A percentile compares a stretch with the other conserved stretches of the same genome.
These are phyloP conservation scores for Oscheius onirici DNA, from an alignment of 2,888 invertebrate genomes.

Conservation along the genomic window DNA sequence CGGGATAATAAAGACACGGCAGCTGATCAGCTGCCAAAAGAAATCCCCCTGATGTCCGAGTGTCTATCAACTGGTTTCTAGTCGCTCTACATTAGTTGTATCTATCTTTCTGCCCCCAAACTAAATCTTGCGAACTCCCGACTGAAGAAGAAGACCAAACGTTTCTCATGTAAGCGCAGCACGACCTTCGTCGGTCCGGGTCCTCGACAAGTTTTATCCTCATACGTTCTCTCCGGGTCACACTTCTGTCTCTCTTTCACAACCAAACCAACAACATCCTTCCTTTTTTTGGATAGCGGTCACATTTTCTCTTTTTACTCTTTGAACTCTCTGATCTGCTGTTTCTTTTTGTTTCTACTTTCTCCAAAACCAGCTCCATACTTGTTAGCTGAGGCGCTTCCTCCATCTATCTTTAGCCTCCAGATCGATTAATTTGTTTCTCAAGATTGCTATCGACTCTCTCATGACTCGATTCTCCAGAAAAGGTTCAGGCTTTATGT, in stretches of 20 bases:
- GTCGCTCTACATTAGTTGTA: no score
- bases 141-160: no score
- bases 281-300: neutral
- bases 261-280: constrained; percentile 4
- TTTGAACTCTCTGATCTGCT: neutral
- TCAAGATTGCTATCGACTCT: neutral
- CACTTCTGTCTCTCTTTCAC: neutral
- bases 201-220: constrained; percentile 29
- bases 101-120: no score
- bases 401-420: neutral
- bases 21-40: no score
- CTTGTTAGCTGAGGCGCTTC: neutral
- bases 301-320: neutral
- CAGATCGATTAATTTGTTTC: neutral
- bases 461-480: neutral
- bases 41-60: no score
- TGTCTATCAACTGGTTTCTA: no score
- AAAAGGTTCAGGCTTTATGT: neutral
- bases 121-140: no score
- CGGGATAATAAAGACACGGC: no score
- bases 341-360: neutral
- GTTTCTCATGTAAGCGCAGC: no score
- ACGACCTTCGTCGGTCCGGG: constrained; percentile 22
- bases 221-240: constrained; percentile 16
- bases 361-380: constrained; percentile 2